Percentiles rank a stretch among this genome's conserved stretches.
Conservation (phyloP, 2,888 invertebrate species). For the Drosophila pseudotakahashii region DNA sequence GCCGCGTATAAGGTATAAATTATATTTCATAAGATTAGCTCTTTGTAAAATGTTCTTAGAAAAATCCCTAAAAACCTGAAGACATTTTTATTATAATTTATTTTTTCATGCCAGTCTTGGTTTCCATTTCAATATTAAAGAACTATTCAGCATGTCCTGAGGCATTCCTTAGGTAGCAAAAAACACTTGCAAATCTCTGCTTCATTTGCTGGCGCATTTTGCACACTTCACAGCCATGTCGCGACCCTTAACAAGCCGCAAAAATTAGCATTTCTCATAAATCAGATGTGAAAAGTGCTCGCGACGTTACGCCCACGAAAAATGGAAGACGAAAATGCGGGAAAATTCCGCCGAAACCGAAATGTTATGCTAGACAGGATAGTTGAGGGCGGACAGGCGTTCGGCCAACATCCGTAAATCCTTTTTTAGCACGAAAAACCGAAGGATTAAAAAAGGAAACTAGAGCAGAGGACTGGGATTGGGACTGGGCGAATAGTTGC, state of each 20-base stretch:
- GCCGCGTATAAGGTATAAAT: too few species aligned
- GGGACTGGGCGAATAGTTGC: conserved; percentile 64
- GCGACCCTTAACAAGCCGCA: conserved; percentile 18
- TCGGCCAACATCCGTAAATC: conserved; percentile 64
- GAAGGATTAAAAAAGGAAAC: conserved; percentile 80
- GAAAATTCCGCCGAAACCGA: conserved; percentile 59
- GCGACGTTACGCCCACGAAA: conserved; percentile 60
- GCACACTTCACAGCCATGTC: conserved; percentile 20
- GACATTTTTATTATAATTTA: too few species aligned
- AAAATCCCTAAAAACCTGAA: too few species aligned
- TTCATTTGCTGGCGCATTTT: conserved; percentile 4
- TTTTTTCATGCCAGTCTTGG: not conserved
- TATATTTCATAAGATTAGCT: too few species aligned
- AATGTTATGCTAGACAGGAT: conserved; percentile 65
- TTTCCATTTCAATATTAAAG: not conserved
- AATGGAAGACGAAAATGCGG: conserved; percentile 9
- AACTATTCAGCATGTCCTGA: not conserved
- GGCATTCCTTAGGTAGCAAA: conserved; percentile 13
- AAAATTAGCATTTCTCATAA: conserved; percentile 55
- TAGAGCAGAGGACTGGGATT: conserved; percentile 61
- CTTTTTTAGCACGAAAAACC: conserved; percentile 78
- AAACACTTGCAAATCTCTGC: conserved; percentile 23
- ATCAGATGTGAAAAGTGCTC: conserved; percentile 53
- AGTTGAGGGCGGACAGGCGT: conserved; percentile 10
- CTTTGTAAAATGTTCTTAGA: too few species aligned